Base-by-base conservation (phyloP, 2,797 vertebrate species). In the Melanogrammus aeglefinus region DNA sequence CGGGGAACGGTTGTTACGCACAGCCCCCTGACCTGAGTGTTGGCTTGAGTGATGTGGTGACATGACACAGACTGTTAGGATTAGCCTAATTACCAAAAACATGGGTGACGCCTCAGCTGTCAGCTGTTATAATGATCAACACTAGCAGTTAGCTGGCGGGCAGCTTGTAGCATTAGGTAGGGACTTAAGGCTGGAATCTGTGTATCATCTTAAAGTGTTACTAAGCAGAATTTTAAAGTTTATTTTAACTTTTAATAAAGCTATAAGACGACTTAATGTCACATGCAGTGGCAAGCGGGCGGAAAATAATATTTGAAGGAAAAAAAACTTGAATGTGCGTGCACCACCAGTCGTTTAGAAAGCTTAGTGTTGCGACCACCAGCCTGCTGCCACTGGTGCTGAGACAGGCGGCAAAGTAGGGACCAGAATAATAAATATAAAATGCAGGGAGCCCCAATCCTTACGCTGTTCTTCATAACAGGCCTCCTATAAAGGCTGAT, bases 401-500 rank as follows among this genome's bases (percentile, higher is more conserved):
- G 72, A 75, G 44, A 76, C 29, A 81, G 78, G 78, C 29, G 76
- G 73, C 38, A 27, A 33, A 35, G 36, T n/a, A 39, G 41, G 73
- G n/a, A 27, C 1, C 18, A 14, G 51, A 75, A 41, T 74, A 74
- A 75, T 44, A 75, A 47, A 72, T 72, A 72, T 72, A 75, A 74
- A 83, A 74, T 47, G 73, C 77, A 79, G 79, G 79, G 77, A 77
- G 74, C 82, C 81, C 70, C 79, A 83, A 81, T 79, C 80, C 84
- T 78, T 88, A 83, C 85, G 82, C 82, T 80, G 85, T 79, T 82
- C 89, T 84, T 85, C 86, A 78, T 90, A 92, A 91, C 75, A 75
- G 44, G 85, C 86, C 86, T 73, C 74, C 83, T 85, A 86, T 89
- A 87, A 89, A 92, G 92, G 87, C 90, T 89, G 90, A 92, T 90